Percentiles rank a stretch among this genome's conserved stretches.
Conservation (phyloP, 1,140 invertebrate species). For the Pachypeltis micranthus region DNA sequence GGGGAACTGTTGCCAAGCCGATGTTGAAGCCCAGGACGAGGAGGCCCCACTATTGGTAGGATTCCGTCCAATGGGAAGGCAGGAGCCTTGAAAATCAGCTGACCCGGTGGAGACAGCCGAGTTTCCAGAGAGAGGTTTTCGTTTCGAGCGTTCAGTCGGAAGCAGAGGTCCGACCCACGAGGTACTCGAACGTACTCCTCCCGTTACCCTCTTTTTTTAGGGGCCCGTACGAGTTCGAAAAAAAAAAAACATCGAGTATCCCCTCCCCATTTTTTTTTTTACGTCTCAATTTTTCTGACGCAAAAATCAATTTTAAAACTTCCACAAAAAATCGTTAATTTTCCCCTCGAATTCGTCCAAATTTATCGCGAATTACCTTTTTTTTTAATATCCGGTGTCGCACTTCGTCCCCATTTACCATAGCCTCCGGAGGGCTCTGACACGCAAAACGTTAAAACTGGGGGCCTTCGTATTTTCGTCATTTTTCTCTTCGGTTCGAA, state of each 20-base stretch:
- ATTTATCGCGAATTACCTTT: no score
- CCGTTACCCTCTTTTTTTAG: background rate
- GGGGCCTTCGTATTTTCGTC: background rate
- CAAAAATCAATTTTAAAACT: background rate
- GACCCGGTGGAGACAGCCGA: background rate
- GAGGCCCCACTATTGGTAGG: background rate
- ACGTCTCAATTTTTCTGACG: background rate
- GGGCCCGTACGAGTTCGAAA: background rate
- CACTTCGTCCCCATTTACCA: no score
- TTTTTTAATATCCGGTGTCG: no score
- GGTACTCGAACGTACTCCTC: background rate
- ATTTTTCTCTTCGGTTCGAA: background rate
- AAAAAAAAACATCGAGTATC: background rate
- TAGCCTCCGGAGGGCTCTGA: no score
- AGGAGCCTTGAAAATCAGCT: constrained; percentile 4
- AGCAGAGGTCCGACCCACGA: constrained; percentile 7
- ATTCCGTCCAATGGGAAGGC: constrained; percentile 6
- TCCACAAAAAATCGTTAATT: no score
- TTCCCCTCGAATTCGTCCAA: no score
- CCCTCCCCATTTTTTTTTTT: background rate
- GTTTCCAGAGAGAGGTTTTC: constrained; percentile 9
- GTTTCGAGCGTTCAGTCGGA: constrained; percentile 3
- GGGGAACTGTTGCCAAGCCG: constrained; percentile 15
- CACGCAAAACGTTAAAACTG: no score
- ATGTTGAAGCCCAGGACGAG: background rate